Conservation (phyloP, 2,888 invertebrate genomes). For the Drosophila mettleri region DNA sequence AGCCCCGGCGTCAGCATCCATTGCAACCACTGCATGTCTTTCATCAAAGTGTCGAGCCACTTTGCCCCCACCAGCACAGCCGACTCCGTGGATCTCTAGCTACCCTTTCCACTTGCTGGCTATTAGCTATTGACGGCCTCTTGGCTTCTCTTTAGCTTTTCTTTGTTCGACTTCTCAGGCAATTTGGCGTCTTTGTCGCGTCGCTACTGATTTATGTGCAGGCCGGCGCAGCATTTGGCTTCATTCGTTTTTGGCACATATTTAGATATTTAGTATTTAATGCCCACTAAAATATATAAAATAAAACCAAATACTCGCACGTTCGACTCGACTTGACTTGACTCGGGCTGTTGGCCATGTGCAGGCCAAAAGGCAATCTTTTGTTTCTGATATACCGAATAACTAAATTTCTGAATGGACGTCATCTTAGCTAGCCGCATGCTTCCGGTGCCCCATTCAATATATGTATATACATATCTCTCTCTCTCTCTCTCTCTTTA, state of each 20-base stretch:
- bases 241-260: conserved; percentile 58
- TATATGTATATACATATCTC: too few relatives aligned
- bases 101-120: conserved; percentile 17
- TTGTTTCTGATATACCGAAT: conserved; percentile 40
- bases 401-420: conserved; percentile 60
- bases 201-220: conserved; percentile 64
- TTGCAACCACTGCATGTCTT: conserved; percentile 71
- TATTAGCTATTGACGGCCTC: conserved; percentile 71
- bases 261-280: conserved; percentile 66
- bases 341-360: conserved; percentile 32
- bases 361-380: conserved; percentile 41
- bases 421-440: conserved; percentile 66
- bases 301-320: conserved; percentile 12
- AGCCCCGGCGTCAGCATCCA: conserved; percentile 31
- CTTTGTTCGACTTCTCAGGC: conserved; percentile 36
- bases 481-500: neutral
- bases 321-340: conserved; percentile 1
- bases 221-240: conserved; percentile 14
- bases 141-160: conserved; percentile 29
- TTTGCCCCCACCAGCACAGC: conserved; percentile 37
- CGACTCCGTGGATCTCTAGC: too few relatives aligned
- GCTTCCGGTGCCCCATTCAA: conserved; percentile 61
- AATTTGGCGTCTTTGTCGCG: conserved; percentile 70
- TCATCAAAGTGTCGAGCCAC: conserved; percentile 79
- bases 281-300: conserved; percentile 38